Evolutionary conservation across 2,888 invertebrate genomes (phyloP), one percentile per base, ranked within the genome.

Genomic region (Agrotis clavis): DNA sequence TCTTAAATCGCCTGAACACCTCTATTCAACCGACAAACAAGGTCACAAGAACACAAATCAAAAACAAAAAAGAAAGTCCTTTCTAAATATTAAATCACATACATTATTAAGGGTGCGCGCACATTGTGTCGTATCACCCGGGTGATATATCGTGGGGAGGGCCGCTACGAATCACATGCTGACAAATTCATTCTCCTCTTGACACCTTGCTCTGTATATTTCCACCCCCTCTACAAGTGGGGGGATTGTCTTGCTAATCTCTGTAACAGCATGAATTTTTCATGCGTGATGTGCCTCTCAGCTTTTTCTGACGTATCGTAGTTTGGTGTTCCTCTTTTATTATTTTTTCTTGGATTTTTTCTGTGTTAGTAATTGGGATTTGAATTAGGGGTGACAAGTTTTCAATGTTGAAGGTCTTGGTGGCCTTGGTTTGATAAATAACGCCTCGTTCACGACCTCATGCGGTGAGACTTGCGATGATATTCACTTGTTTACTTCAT

Each of bases 181-280:
- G 94, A 94, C 94, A 94, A 94, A 94, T 94, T 94, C 94, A 93
- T 94, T 91, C 91, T 86, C 88, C 89, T 90, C 92, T 92, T 92
- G 92, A 92, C 91, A 91, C 92, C 88, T 89, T 80, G 84, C 86
- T 87, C 89, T 88, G 87, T 86, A 81, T 83, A 77, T 79, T 66
- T 63, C 63, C 67, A 53, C 76, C 70, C 86, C 79, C 78, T 77
- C 79, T 77, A 65, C 81, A 62, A 71, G 71, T 70, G 71, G 79
- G 81, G 68, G 76, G 67, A 71, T 76, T 60, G 83, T 83, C 84
- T 83, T 79, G 87, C 86, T 90, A 88, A 89, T 89, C 89, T 87
- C 81, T 86, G 84, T 85, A 82, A 84, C 82, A 85, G 80, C 73
- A 86, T 87, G 85, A 85, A 86, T 88, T 86, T 88, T 87, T 88